Percentiles rank a stretch among this genome's conserved stretches.
phyloP scores from a whole-genome alignment of 2,113 vertebrate genomes.

The Castor canadensis region DNA sequence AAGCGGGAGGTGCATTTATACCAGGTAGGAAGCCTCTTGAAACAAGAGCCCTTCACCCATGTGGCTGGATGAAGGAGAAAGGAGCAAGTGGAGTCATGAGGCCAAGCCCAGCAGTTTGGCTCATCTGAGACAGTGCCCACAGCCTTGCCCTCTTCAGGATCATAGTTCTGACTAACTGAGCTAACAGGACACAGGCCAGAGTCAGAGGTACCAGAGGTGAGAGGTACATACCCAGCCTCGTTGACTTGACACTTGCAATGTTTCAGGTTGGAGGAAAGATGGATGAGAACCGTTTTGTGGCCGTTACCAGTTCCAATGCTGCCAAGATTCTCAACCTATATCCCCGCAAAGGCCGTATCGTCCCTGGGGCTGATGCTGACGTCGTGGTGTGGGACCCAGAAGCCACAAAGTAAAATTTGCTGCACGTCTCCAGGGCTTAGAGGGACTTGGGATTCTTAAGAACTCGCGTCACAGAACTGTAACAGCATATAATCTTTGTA shows the following conservation, averaged over 20 bases:
- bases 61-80: background rate
- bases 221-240: background rate
- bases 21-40: background rate
- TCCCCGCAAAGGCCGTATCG: slow-evolving; percentile 96
- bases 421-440: background rate
- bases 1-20: background rate
- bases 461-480: background rate
- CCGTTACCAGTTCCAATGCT: slow-evolving; percentile 96
- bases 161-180: background rate
- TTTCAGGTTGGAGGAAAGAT: slow-evolving; percentile 96
- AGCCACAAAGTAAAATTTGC: slow-evolving; percentile 90
- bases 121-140: background rate
- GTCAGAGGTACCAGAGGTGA: background rate
- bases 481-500: background rate
- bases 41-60: background rate
- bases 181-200: background rate
- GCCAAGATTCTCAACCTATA: slow-evolving; percentile 99
- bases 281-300: slow-evolving; percentile 98
- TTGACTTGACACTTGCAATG: background rate
- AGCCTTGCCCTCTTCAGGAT: background rate
- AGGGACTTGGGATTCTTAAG: background rate
- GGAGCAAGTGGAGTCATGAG: background rate
- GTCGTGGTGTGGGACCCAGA: slow-evolving; percentile 98
- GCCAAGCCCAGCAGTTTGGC: background rate
- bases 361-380: slow-evolving; percentile 95